phyloP scores from a whole-genome alignment of 2,888 invertebrate genomes.

The Mesorhabditis spiculigera region DNA sequence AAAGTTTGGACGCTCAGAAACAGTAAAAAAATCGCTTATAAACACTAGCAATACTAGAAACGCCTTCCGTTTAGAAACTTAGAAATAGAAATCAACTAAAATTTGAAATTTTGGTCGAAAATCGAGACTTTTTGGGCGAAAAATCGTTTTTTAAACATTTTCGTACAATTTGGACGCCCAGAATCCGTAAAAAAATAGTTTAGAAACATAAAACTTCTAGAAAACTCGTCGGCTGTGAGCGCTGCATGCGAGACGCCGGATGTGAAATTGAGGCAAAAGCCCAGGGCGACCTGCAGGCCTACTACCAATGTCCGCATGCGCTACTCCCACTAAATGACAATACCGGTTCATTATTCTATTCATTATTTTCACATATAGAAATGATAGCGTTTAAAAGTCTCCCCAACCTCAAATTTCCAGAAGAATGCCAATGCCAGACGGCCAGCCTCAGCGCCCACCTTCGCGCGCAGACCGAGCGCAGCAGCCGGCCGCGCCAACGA shows the following conservation, averaged over 20 bases:
- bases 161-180: no score
- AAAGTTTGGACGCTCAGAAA: no score
- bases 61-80: no score
- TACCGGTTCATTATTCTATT: constrained; percentile 22
- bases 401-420: neutral
- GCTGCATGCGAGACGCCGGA: constrained; percentile 44
- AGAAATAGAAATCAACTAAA: no score
- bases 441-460: neutral
- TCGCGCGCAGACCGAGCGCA: neutral
- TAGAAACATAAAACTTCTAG: constrained; percentile 18
- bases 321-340: constrained; percentile 45
- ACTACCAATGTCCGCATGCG: constrained; percentile 53
- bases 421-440: constrained; percentile 4
- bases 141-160: no score
- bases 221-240: constrained; percentile 54
- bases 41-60: no score
- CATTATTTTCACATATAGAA: no score
- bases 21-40: no score
- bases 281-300: constrained; percentile 41
- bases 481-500: neutral
- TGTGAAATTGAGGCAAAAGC: constrained; percentile 45
- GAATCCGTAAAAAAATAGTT: no score
- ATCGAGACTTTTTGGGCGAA: no score
- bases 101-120: no score
- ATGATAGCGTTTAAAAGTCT: no score